These are phyloP conservation scores for Xiphorhynchus elegans DNA, from an alignment of 2,113 vertebrate species.

Conservation along the genomic window DNA sequence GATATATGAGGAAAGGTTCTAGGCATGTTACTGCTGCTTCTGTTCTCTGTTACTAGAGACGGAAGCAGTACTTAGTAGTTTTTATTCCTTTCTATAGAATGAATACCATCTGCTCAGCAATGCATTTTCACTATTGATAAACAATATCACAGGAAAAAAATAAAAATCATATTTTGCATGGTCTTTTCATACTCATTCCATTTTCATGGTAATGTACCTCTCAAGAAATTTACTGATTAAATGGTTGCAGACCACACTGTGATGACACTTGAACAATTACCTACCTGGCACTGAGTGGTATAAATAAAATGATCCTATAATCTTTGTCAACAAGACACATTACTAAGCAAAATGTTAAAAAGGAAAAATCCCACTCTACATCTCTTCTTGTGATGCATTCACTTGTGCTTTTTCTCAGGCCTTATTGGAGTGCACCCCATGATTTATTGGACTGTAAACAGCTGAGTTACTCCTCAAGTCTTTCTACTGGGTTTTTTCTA, in stretches of 20 bases:
- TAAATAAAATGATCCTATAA: neutral
- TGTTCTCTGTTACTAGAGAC: neutral
- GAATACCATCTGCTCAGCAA: neutral
- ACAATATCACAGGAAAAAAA: neutral
- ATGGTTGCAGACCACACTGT: neutral
- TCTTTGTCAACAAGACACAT: neutral
- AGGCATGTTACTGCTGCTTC: neutral
- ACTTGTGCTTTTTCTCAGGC: neutral
- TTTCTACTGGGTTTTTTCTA: neutral
- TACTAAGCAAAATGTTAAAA: neutral
- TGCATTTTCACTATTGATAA: neutral
- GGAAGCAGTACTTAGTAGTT: neutral
- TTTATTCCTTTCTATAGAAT: neutral
- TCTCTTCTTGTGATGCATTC: neutral
- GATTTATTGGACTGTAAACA: neutral
- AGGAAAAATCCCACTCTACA: neutral
- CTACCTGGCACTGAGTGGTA: neutral
- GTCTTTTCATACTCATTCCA: neutral
- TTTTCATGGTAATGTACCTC: neutral
- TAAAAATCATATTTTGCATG: neutral
- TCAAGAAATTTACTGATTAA: neutral
- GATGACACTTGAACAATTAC: neutral
- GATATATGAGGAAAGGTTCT: neutral
- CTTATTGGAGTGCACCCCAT: accelerated
- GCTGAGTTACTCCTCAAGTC: neutral